These are phyloP conservation scores for Ranitomeya variabilis DNA, from an alignment of 2,113 vertebrate species.

Conservation along the genomic window DNA sequence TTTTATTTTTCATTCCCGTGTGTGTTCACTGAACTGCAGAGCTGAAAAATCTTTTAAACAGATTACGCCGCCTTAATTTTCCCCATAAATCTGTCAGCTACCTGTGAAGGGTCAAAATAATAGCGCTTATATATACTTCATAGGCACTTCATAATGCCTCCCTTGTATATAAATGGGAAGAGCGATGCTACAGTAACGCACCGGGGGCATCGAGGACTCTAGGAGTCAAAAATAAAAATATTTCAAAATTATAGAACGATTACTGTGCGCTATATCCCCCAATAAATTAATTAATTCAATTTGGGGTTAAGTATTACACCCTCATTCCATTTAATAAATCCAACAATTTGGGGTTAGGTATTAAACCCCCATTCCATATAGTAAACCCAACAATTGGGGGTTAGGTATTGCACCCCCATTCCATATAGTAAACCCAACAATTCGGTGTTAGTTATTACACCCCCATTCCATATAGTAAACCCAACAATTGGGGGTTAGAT, in stretches of 20 bases:
- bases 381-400: too few relatives aligned
- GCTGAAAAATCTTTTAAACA: slow-evolving; percentile 56
- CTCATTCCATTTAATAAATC: too few relatives aligned
- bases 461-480: too few relatives aligned
- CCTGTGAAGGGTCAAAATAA: slow-evolving; percentile 63
- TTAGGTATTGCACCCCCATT: too few relatives aligned
- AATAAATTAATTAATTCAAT: neutral
- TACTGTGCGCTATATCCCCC: neutral
- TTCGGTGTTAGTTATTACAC: too few relatives aligned
- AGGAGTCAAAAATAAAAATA: neutral
- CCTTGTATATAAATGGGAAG: slow-evolving; percentile 58
- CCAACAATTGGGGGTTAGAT: too few relatives aligned
- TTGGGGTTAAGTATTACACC: neutral
- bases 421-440: too few relatives aligned
- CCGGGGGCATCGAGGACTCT: neutral
- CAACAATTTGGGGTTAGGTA: too few relatives aligned
- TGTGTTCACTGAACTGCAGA: slow-evolving; percentile 57
- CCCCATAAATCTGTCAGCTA: slow-evolving; percentile 60
- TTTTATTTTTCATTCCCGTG: slow-evolving; percentile 31
- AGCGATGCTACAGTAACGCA: slow-evolving; percentile 38
- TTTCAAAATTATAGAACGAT: neutral
- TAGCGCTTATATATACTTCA: slow-evolving; percentile 54
- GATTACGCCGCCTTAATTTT: slow-evolving; percentile 64
- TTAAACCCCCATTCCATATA: too few relatives aligned
- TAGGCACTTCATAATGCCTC: slow-evolving; percentile 60